A percentile compares a stretch with the other conserved stretches of the same genome.
Evolutionary conservation across 1,140 invertebrate genomes (phyloP).

Genomic region (Dendrolimus punctatus): DNA sequence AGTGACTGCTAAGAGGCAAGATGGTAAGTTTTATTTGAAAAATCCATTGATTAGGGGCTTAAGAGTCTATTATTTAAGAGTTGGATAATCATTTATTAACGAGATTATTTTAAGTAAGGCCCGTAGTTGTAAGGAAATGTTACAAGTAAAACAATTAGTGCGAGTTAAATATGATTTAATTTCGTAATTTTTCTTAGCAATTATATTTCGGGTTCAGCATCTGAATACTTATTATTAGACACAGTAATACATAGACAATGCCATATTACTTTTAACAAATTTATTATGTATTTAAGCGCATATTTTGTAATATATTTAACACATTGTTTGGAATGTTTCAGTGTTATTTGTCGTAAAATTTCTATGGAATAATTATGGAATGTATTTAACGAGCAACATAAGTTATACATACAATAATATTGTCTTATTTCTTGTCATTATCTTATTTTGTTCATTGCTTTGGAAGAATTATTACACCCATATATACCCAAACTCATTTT

Average conservation of each 20-base stretch:
- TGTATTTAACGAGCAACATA: conserved; percentile 29
- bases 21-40: too few species aligned
- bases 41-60: too few species aligned
- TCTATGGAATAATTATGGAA: conserved; percentile 34
- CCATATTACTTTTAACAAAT: conserved; percentile 37
- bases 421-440: too few species aligned
- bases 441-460: conserved; percentile 23
- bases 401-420: conserved; percentile 7
- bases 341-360: conserved; percentile 33
- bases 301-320: conserved; percentile 38
- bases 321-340: conserved; percentile 54
- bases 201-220: conserved; percentile 67
- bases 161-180: conserved; percentile 71
- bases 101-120: too few species aligned
- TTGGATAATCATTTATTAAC: too few species aligned
- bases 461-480: conserved; percentile 5
- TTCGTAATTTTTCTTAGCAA: conserved; percentile 69
- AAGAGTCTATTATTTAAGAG: too few species aligned
- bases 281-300: conserved; percentile 55
- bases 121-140: not conserved
- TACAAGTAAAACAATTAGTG: conserved; percentile 13
- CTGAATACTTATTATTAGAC: conserved; percentile 61
- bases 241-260: conserved; percentile 54
- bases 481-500: too few species aligned
- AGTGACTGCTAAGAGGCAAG: too few species aligned